Conservation (phyloP, 2,797 vertebrate species). For the Gymnoscopelus braueri region DNA sequence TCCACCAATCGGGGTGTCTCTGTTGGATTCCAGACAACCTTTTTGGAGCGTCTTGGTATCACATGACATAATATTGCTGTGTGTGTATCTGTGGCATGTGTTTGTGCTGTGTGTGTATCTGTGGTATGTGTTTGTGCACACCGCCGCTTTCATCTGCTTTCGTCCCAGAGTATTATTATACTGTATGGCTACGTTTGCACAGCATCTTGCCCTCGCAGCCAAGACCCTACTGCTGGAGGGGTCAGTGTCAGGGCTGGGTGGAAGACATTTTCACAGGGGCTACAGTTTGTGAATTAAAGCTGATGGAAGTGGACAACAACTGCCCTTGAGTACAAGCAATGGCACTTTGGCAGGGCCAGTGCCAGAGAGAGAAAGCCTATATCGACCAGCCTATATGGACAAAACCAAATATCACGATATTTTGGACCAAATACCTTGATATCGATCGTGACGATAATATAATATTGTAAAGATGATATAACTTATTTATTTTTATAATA, state of each 20-base stretch:
- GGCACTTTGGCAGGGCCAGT: slow-evolving; percentile 38
- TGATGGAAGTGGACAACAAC: slow-evolving; percentile 47
- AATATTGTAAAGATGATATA: no score
- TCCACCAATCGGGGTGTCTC: slow-evolving; percentile 31
- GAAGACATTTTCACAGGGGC: slow-evolving; percentile 48
- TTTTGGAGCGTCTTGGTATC: slow-evolving; percentile 40
- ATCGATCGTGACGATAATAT: no score
- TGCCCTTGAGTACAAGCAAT: slow-evolving; percentile 32
- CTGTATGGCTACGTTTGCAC: slow-evolving; percentile 8
- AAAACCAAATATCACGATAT: no score
- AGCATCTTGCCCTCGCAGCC: slow-evolving; percentile 59
- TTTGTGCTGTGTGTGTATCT: slow-evolving; percentile 33
- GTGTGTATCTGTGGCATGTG: slow-evolving; percentile 34
- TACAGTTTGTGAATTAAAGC: slow-evolving; percentile 48
- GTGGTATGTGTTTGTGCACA: slow-evolving; percentile 16
- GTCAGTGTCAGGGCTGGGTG: slow-evolving; percentile 64
- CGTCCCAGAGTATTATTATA: slow-evolving; percentile 41
- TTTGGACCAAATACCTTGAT: no score
- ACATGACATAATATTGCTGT: slow-evolving; percentile 60
- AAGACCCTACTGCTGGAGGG: slow-evolving; percentile 7
- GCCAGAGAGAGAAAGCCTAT: not conserved
- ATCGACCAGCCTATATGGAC: no score
- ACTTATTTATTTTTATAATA: no score
- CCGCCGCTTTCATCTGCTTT: slow-evolving; percentile 58
- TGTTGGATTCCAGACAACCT: slow-evolving; percentile 7